A percentile compares a stretch with the other conserved stretches of the same genome.
These are phyloP conservation scores for Spizaetus ornatus DNA, from an alignment of 2,113 vertebrate genomes.

Conservation along the genomic window DNA sequence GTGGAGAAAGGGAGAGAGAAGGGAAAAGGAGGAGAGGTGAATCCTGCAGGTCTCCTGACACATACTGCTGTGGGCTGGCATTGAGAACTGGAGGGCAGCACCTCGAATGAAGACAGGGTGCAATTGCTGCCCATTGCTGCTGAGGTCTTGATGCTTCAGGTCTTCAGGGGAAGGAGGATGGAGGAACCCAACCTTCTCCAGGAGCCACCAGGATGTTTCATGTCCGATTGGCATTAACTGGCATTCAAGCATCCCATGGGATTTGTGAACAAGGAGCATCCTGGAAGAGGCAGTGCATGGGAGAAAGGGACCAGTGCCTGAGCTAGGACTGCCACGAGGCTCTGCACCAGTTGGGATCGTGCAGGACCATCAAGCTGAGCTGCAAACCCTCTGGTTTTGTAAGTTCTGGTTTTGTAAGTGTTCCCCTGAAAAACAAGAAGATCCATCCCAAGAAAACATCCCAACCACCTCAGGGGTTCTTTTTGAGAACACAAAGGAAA, in stretches of 20 bases:
- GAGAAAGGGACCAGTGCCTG: not conserved
- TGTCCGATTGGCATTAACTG: accelerated
- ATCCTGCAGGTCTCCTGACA: not conserved
- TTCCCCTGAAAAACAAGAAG: not conserved
- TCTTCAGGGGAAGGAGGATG: not conserved
- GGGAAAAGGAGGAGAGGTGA: not conserved
- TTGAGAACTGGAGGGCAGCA: not conserved
- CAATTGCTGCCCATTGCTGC: not conserved
- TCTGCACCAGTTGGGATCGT: not conserved
- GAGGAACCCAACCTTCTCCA: not conserved
- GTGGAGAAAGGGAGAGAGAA: not conserved
- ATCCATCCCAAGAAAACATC: not conserved
- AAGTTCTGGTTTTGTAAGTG: not conserved
- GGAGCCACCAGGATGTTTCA: not conserved
- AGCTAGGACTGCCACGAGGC: not conserved
- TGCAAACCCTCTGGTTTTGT: not conserved
- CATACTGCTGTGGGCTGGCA: not conserved
- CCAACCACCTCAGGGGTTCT: accelerated
- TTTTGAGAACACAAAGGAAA: not conserved
- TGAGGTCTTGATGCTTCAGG: not conserved
- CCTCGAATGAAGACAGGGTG: not conserved
- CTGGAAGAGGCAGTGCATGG: not conserved
- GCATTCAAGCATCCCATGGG: not conserved
- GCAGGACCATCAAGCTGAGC: not conserved
- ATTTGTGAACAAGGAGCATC: not conserved